Evolutionary conservation across 2,113 vertebrate genomes (phyloP).

Genomic region (Shinisaurus crocodilurus): DNA sequence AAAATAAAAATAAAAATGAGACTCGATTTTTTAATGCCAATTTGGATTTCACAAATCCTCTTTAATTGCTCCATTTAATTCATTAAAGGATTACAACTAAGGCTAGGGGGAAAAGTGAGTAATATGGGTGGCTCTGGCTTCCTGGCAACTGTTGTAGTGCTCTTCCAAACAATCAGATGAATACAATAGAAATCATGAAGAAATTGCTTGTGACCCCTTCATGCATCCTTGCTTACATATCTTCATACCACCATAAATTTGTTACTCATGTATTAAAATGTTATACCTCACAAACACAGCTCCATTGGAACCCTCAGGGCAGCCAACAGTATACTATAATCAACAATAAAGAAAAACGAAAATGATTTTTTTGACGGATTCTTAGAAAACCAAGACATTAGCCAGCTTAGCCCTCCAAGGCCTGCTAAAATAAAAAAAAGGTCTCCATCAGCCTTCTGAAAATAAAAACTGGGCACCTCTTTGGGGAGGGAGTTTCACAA

Average conservation of each 20-base stretch:
- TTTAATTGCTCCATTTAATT: conserved; percentile 78
- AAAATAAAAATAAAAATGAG: conserved; percentile 30
- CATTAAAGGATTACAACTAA: conserved; percentile 79
- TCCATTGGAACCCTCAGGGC: background rate
- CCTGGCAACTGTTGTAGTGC: background rate
- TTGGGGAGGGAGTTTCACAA: background rate
- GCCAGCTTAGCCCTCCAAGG: background rate
- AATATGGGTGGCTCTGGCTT: conserved; percentile 69
- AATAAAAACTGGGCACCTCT: background rate
- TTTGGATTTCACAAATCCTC: conserved; percentile 58
- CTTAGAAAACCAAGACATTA: background rate
- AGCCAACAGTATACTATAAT: background rate
- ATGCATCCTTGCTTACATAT: background rate
- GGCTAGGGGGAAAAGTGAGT: conserved; percentile 40
- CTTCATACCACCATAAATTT: background rate
- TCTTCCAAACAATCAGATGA: conserved; percentile 15
- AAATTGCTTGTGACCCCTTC: background rate
- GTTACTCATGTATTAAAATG: background rate
- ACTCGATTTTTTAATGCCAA: conserved; percentile 33
- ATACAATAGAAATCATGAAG: conserved; percentile 28
- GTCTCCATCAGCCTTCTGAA: background rate
- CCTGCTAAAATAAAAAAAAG: background rate
- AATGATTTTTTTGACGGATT: background rate
- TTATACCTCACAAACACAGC: background rate
- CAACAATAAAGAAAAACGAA: background rate